These are phyloP conservation scores for Physella acuta DNA, from an alignment of 1,140 invertebrate genomes.

Conservation along the genomic window DNA sequence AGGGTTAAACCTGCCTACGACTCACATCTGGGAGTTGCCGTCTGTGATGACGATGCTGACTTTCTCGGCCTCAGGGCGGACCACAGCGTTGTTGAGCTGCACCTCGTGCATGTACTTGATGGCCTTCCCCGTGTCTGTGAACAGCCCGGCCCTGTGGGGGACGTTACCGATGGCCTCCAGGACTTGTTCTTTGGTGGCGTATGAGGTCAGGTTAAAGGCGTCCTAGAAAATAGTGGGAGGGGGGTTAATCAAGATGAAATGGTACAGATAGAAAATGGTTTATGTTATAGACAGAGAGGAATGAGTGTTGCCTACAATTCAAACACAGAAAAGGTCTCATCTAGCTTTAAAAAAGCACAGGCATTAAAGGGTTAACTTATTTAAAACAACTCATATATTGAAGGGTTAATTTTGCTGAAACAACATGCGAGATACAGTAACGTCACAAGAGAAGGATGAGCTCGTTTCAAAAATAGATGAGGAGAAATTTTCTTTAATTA, in stretches of 20 bases:
- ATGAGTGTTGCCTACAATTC: not conserved
- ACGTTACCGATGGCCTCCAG: not conserved
- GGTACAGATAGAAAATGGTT: no score
- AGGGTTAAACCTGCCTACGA: no score
- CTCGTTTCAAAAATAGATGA: not conserved
- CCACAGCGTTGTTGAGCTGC: not conserved
- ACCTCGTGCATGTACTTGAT: not conserved
- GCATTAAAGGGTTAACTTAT: not conserved
- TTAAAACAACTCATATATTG: no score
- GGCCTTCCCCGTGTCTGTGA: not conserved
- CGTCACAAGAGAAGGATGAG: not conserved
- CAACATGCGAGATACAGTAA: not conserved
- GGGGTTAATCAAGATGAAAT: no score
- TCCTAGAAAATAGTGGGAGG: no score
- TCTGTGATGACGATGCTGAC: constrained; percentile 1
- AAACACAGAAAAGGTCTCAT: not conserved
- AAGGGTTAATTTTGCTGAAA: no score
- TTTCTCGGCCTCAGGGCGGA: not conserved
- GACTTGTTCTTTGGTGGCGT: not conserved
- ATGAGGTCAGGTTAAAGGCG: not conserved
- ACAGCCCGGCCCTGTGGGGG: not conserved
- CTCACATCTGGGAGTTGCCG: constrained; percentile 2
- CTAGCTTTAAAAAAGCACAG: not conserved
- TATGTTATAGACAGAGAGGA: not conserved
- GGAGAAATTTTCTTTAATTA: not conserved